These are phyloP conservation scores for Drosophila navojoa DNA, from an alignment of 1,140 invertebrate genomes.

Conservation along the genomic window DNA sequence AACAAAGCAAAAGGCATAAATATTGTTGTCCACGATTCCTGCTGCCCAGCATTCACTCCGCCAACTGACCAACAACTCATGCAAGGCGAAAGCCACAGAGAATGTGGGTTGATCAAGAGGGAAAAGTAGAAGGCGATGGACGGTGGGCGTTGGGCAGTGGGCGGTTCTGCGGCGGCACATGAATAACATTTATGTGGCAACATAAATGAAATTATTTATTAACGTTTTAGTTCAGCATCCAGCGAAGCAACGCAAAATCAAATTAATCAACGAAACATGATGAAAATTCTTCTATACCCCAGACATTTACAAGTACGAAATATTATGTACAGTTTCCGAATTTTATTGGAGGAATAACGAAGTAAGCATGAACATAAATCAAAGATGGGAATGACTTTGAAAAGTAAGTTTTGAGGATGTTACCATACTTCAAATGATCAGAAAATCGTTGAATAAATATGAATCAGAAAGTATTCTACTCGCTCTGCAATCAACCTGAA, in stretches of 20 bases:
- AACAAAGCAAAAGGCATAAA: constrained; percentile 67
- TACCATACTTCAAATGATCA: no score
- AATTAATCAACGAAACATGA: constrained; percentile 27
- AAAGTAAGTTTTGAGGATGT: no score
- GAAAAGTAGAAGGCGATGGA: not conserved
- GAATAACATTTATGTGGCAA: constrained; percentile 67
- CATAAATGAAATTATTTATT: constrained; percentile 69
- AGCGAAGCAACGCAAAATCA: constrained; percentile 23
- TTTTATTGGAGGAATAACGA: no score
- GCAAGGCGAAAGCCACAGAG: constrained; percentile 8
- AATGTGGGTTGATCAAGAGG: not conserved
- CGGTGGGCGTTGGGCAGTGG: not conserved
- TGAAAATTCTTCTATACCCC: constrained; percentile 6
- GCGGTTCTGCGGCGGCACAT: constrained; percentile 29
- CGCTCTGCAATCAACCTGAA: no score
- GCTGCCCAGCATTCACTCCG: constrained; percentile 25
- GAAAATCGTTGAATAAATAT: no score
- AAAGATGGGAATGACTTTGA: no score
- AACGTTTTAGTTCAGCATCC: constrained; percentile 36
- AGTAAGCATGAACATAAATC: no score
- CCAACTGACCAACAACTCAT: constrained; percentile 24
- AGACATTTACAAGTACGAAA: no score
- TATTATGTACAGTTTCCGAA: no score
- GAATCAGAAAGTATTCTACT: no score
- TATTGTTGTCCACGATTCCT: constrained; percentile 46